Conservation (phyloP, 2,113 vertebrate species). For the Cinclus mexicanus region DNA sequence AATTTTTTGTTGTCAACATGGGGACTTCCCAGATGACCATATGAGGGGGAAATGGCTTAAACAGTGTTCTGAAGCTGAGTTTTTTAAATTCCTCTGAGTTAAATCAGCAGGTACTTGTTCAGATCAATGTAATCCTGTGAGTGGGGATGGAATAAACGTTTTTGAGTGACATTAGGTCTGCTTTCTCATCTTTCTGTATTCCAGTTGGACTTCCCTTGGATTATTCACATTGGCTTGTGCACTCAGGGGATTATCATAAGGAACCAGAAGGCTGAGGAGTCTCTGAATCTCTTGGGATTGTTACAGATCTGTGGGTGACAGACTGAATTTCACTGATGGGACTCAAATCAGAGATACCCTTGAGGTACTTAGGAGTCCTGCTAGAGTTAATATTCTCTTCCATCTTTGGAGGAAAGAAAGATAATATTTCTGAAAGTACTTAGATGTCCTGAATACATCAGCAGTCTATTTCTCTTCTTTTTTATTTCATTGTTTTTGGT, state of each 20-base stretch:
- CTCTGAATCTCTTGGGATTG: neutral
- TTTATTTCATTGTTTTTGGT: neutral
- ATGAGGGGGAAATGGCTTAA: neutral
- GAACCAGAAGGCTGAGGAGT: conserved; percentile 16
- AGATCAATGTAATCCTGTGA: neutral
- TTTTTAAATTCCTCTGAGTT: neutral
- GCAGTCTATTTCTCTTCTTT: neutral
- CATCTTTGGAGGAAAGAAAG: neutral
- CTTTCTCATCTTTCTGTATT: conserved; percentile 33
- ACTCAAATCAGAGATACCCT: conserved; percentile 39
- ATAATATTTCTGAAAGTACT: neutral
- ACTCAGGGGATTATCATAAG: conserved; percentile 3
- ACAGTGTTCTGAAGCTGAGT: neutral
- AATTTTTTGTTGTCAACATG: neutral
- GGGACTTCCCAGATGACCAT: neutral
- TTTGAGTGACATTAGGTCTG: neutral
- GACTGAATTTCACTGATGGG: conserved; percentile 35
- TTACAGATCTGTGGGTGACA: neutral
- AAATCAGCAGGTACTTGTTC: neutral
- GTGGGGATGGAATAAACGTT: neutral
- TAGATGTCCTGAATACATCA: neutral
- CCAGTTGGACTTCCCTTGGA: neutral
- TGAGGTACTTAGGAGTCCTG: conserved; percentile 28
- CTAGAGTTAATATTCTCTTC: neutral
- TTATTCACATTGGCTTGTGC: neutral